A percentile compares a stretch with the other conserved stretches of the same genome.
These are phyloP conservation scores for Cantharis flavilabris DNA, from an alignment of 2,888 invertebrate genomes.

Conservation along the genomic window DNA sequence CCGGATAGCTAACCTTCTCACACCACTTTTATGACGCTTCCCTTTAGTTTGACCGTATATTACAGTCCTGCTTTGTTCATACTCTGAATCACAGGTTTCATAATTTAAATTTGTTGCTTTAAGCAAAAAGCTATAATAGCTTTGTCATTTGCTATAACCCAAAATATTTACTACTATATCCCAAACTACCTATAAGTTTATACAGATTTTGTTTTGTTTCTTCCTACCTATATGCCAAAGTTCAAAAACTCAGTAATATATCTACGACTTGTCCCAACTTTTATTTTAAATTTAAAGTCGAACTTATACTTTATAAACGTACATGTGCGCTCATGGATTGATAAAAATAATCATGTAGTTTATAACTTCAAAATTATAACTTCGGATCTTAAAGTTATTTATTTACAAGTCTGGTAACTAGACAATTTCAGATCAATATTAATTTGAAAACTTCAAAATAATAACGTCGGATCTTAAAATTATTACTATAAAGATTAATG, in stretches of 20 bases:
- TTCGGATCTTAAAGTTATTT: too few relatives aligned
- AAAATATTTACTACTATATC: not conserved
- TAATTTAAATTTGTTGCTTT: conserved; percentile 39
- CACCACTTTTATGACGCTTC: conserved; percentile 49
- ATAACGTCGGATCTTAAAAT: too few relatives aligned
- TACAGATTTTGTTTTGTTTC: not conserved
- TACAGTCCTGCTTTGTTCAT: conserved; percentile 45
- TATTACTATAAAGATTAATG: not conserved
- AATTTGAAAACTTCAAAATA: too few relatives aligned
- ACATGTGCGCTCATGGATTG: too few relatives aligned
- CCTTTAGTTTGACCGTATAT: conserved; percentile 48
- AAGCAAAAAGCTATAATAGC: conserved; percentile 28
- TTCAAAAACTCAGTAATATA: conserved; percentile 15
- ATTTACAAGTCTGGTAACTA: too few relatives aligned
- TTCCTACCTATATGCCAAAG: not conserved
- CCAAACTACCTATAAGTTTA: not conserved
- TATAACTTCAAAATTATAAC: too few relatives aligned
- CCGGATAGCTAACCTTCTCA: conserved; percentile 45
- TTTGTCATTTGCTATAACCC: conserved; percentile 17
- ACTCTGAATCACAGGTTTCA: conserved; percentile 48
- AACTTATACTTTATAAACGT: conserved; percentile 15
- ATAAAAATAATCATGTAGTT: too few relatives aligned
- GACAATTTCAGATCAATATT: too few relatives aligned
- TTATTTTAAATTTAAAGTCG: conserved; percentile 9
- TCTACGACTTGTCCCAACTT: conserved; percentile 18